Evolutionary conservation across 2,797 vertebrate genomes (phyloP).

Genomic region (Acrossocheilus wenchowensis): DNA sequence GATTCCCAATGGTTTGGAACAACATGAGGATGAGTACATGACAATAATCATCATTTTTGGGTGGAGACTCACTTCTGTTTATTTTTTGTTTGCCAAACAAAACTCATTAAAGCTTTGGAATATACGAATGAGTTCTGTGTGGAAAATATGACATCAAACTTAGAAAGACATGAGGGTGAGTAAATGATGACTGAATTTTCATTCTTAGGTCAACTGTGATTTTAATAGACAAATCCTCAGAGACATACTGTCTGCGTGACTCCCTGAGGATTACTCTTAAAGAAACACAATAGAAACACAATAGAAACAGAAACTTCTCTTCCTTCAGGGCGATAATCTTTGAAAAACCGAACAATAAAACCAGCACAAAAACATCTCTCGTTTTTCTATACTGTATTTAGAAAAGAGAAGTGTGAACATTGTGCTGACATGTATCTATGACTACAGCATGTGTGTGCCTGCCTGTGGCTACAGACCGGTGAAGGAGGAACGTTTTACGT

Average conservation of each 20-base stretch:
- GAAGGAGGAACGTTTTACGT: not conserved
- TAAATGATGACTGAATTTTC: not conserved
- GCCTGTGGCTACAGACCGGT: conserved; percentile 13
- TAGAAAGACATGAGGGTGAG: not conserved
- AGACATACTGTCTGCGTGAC: not conserved
- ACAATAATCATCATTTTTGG: not conserved
- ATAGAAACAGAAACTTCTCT: not conserved
- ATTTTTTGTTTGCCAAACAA: not conserved
- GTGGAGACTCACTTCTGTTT: not conserved
- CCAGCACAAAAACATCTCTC: conserved; percentile 12
- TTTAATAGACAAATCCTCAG: not conserved
- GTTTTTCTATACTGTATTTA: not conserved
- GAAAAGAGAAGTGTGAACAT: conserved; percentile 17
- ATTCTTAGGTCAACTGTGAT: not conserved
- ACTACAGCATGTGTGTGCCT: conserved; percentile 1
- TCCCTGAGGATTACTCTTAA: not conserved
- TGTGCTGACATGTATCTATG: not conserved
- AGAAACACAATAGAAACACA: conserved; percentile 12
- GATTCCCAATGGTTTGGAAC: not conserved
- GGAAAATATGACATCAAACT: not conserved
- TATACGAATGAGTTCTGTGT: not conserved
- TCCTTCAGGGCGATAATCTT: not conserved
- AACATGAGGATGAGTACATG: not conserved
- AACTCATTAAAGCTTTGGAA: not conserved
- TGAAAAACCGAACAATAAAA: not conserved